Percentiles rank a stretch among this genome's conserved stretches.
Evolutionary conservation across 2,797 vertebrate species (phyloP).

Genomic region (Pristis pectinata): DNA sequence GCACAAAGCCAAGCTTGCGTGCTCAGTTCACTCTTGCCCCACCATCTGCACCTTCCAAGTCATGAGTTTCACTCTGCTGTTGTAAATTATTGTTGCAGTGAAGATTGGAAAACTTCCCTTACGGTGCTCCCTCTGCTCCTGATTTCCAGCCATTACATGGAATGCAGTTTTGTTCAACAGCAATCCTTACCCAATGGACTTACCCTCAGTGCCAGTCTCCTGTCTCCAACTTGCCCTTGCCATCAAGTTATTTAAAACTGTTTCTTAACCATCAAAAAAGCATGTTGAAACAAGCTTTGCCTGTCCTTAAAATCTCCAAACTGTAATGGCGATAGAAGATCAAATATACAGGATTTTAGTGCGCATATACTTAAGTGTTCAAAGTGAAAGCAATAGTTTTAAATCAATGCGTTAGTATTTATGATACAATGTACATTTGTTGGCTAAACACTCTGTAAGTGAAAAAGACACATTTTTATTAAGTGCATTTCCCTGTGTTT

Average conservation of each 20-base stretch:
- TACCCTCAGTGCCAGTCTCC: not conserved
- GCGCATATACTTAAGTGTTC: slow-evolving; percentile 25
- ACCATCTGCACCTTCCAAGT: not conserved
- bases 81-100: slow-evolving; percentile 12
- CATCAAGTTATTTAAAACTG: not conserved
- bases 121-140: not conserved
- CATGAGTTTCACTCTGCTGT: slow-evolving; percentile 24
- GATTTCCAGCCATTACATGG: not conserved
- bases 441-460: not conserved
- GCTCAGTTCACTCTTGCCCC: not conserved
- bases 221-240: not conserved
- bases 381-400: not conserved
- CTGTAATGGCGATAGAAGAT: not conserved
- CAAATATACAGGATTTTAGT: slow-evolving; percentile 26
- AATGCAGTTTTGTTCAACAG: not conserved
- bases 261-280: not conserved
- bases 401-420: slow-evolving; percentile 6
- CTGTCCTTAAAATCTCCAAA: not conserved
- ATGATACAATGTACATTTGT: not conserved
- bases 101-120: not conserved
- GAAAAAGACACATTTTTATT: not conserved
- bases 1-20: slow-evolving; percentile 6
- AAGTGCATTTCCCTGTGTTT: slow-evolving; percentile 4
- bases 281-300: not conserved
- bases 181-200: slow-evolving; percentile 6